Percentiles rank a stretch among this genome's conserved stretches.
phyloP scores from a whole-genome alignment of 2,113 vertebrate genomes.

The Castor canadensis region DNA sequence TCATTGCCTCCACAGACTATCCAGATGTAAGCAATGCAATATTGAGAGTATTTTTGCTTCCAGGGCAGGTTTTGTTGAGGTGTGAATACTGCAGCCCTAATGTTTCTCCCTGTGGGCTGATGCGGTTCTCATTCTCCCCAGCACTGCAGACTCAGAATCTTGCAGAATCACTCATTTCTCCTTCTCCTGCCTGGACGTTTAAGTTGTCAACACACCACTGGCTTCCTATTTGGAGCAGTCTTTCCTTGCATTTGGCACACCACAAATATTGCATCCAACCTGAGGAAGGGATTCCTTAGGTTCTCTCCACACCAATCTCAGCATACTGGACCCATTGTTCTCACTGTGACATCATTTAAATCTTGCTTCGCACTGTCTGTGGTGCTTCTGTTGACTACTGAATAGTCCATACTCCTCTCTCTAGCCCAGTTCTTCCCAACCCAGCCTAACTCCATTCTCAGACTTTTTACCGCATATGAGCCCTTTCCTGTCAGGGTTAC shows the following conservation, averaged over 20 bases:
- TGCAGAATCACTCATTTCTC: neutral
- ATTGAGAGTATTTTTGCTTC: neutral
- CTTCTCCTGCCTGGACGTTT: neutral
- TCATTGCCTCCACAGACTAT: neutral
- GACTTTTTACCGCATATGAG: rapidly evolving
- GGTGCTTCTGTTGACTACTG: neutral
- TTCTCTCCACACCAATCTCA: neutral
- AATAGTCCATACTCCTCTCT: neutral
- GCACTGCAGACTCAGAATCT: neutral
- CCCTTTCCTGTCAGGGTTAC: neutral
- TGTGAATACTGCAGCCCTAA: neutral
- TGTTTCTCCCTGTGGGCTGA: neutral
- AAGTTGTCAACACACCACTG: rapidly evolving
- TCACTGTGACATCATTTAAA: no score
- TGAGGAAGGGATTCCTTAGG: neutral
- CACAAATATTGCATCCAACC: neutral
- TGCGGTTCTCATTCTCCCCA: neutral
- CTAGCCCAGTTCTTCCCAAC: neutral
- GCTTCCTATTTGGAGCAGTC: neutral
- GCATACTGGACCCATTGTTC: neutral
- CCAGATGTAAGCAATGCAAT: neutral
- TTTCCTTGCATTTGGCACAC: neutral
- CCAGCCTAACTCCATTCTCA: neutral
- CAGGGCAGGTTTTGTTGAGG: no score
- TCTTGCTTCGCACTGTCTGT: neutral